These are phyloP conservation scores for Orchestes rusci DNA, from an alignment of 2,888 invertebrate genomes.

Conservation along the genomic window DNA sequence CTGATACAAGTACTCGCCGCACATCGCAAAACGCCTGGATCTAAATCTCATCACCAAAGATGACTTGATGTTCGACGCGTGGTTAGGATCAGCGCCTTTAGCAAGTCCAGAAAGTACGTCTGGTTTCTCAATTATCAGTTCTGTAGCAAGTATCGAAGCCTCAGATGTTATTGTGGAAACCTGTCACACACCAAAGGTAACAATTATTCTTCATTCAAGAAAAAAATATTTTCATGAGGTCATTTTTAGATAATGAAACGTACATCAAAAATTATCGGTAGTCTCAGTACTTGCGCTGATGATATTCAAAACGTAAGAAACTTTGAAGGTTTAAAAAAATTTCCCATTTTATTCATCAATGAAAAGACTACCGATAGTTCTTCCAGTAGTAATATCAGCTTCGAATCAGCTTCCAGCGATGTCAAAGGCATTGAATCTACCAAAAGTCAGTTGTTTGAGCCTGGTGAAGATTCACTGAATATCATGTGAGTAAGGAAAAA, in stretches of 20 bases:
- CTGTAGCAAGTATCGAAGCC: slow-evolving; percentile 56
- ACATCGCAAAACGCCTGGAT: slow-evolving; percentile 30
- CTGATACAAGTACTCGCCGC: slow-evolving; percentile 21
- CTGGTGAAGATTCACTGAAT: slow-evolving; percentile 24
- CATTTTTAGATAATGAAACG: slow-evolving; percentile 49
- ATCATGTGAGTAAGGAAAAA: slow-evolving; percentile 31
- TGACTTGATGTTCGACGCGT: slow-evolving; percentile 55
- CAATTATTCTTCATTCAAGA: too few species aligned
- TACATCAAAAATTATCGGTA: slow-evolving; percentile 59
- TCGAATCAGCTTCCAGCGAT: slow-evolving; percentile 46
- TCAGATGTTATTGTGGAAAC: slow-evolving; percentile 39
- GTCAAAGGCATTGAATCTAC: slow-evolving; percentile 35
- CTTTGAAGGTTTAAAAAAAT: slow-evolving; percentile 44
- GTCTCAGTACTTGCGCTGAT: slow-evolving; percentile 58
- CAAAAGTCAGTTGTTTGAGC: too few species aligned
- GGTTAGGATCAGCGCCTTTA: slow-evolving; percentile 66
- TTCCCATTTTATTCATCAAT: slow-evolving; percentile 32
- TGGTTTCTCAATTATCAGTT: slow-evolving; percentile 71
- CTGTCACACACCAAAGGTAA: slow-evolving; percentile 31
- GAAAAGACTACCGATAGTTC: slow-evolving; percentile 33
- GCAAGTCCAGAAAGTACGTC: slow-evolving; percentile 79
- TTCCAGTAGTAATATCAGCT: slow-evolving; percentile 46
- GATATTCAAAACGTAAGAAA: slow-evolving; percentile 52
- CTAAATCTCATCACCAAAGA: slow-evolving; percentile 36
- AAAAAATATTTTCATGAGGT: too few species aligned